Evolutionary conservation across 53 echinoderm and acorn worm genomes (phyloP).

Genomic region (Temnopleurus reevesii): DNA sequence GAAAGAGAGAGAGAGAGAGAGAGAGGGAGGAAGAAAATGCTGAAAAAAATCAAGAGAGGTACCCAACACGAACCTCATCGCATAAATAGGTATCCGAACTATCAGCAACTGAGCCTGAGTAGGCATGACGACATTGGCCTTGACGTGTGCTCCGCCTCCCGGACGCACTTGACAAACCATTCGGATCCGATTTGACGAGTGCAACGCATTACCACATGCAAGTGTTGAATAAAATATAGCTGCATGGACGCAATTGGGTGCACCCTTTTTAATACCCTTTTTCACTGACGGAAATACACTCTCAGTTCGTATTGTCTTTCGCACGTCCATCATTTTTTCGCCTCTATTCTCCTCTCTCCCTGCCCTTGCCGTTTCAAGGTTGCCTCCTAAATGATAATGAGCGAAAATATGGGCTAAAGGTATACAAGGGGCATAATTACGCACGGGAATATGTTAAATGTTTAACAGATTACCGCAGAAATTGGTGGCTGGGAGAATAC

Average conservation of each 20-base stretch:
- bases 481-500: not conserved
- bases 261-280: not conserved
- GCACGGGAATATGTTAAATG: not conserved
- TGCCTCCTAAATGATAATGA: conserved; percentile 9
- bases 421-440: not conserved
- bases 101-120: not conserved
- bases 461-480: not conserved
- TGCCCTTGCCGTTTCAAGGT: conserved; percentile 21
- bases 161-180: conserved; percentile 39
- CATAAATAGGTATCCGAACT: conserved; percentile 4
- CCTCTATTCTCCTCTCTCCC: not conserved
- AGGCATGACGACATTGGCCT: conserved; percentile 33
- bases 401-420: not conserved
- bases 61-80: no score
- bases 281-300: conserved; percentile 3
- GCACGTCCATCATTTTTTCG: conserved; percentile 8
- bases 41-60: not conserved
- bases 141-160: conserved; percentile 25
- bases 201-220: conserved; percentile 8
- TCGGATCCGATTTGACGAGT: conserved; percentile 24
- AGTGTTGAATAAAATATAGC: conserved; percentile 42
- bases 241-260: not conserved
- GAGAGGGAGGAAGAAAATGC: no score
- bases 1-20: not conserved
- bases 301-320: conserved; percentile 14